phyloP scores from a whole-genome alignment of 2,113 vertebrate species.

The Chaetodon auriga region DNA sequence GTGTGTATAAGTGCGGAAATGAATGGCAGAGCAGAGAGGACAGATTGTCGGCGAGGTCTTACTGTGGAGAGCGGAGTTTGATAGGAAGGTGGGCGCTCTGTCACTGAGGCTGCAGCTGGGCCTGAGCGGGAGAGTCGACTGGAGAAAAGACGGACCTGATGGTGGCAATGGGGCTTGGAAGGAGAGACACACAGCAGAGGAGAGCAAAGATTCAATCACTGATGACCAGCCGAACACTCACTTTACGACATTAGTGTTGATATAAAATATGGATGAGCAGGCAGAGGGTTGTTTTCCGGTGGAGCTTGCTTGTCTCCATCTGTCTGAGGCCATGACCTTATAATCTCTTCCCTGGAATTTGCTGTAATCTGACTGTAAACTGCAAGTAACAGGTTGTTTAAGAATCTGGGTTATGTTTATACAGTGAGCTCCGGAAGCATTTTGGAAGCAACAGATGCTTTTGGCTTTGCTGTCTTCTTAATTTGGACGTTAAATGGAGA shows the following conservation, averaged over 20 bases:
- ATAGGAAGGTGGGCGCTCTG: constrained; percentile 84
- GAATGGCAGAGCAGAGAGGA: constrained; percentile 11
- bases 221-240: not conserved
- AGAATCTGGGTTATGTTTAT: constrained; percentile 59
- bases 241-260: not conserved
- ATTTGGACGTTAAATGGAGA: not conserved
- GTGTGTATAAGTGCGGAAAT: not conserved
- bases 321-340: constrained; percentile 17
- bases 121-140: constrained; percentile 69
- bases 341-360: constrained; percentile 59
- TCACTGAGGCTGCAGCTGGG: constrained; percentile 74
- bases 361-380: constrained; percentile 65
- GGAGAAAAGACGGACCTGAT: constrained; percentile 70
- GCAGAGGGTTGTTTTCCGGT: not conserved
- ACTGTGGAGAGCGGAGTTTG: constrained; percentile 81
- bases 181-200: constrained; percentile 41
- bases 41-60: constrained; percentile 57
- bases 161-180: constrained; percentile 69
- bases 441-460: constrained; percentile 47
- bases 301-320: constrained; percentile 42
- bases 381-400: constrained; percentile 49
- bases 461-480: constrained; percentile 32
- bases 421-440: constrained; percentile 13
- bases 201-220: constrained; percentile 24
- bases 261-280: constrained; percentile 12